Base-by-base conservation (phyloP, 2,113 vertebrate species). In the Pristiophorus japonicus region DNA sequence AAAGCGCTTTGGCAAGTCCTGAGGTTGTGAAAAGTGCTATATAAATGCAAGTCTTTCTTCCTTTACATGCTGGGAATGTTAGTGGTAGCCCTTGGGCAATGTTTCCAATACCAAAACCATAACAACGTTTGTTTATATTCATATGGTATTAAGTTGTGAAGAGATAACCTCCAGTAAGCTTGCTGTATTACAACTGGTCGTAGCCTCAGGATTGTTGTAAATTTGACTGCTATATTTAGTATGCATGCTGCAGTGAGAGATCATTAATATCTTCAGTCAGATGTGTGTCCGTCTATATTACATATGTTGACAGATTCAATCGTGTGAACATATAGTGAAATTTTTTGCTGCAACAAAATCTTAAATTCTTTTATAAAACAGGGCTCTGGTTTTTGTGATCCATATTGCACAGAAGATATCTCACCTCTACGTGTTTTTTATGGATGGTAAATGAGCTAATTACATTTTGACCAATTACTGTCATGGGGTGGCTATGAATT, bases 261-360 rank as follows among this genome's bases (percentile, higher is more conserved):
- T 67, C 92, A 67, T 94, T 70, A 51, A 70, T 67, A 14, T 27
- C 30, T 47, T 70, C 47, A n/a, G 22, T 27, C 65, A 94, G 92
- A 24, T 94, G 65, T 47, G 92, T 47, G 38, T 66, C 65, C 30
- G 38, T 45, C 20, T 94, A 45, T 91, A 62, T 91, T 91, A 38
- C 88, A 45, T 30, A 70, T 94, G 42, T 70, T 94, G 63, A 70
- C 63, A 94, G 65, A 70, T 94, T 70, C 62, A 67, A 30, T 94
- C 47, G 45, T 67, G 62, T 70, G 92, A 67, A 70, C 12, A 45
- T 6, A 45, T 0, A 93, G 63, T 4, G 47, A 34, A 63, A 62
- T 18, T 20, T n/a, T 30, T 91, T 14, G n/a, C 30, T 38, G 27
- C 14, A 91, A 62, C 20, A 63, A 59, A 38, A 91, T 91, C 34